Evolutionary conservation across 2,888 invertebrate species (phyloP), one percentile per base, ranked within the genome.

Genomic region (Machimus atricapillus): DNA sequence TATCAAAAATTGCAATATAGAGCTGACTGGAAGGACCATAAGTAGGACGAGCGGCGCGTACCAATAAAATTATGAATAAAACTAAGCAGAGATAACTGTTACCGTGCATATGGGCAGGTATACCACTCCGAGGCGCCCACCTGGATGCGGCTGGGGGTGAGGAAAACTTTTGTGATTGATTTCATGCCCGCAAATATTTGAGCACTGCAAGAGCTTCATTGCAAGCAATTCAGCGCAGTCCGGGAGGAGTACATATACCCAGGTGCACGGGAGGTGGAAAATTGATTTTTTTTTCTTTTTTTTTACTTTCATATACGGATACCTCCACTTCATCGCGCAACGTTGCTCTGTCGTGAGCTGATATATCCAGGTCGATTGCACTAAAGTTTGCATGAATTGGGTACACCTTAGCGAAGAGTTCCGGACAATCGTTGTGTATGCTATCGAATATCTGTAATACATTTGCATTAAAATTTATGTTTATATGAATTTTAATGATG

Each of bases 351-450:
- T 93, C 93, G 66, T 91, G 88, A 43, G 90, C 88, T 43, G 91
- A 89, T 86, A 94, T 91, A 88, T 93, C 94, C 88, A 95, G 91
- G 86, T 93, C 93, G 81, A 93, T 92, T 79, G 91, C 90, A 77
- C 91, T 91, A 66, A 93, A 92, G 91, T 95, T 93, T n/a, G 94
- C 94, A 87, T 90, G 90, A 77, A 96, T 92, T 4, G 94, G 94
- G 87, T 94, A 92, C 86, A 96, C 91, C 91, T 95, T 95, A 34
- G 92, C 90, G 85, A 94, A 91, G 58, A 91, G 89, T 19, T 92
- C 91, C 0, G 94, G 94, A 40, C 91, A 90, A 85, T 93, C 92
- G 2, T 90, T 90, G 81, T 93, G 93, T 86, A 95, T 90, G 88
- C 91, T 92, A 89, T 94, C 94, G 90, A 94, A 95, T 86, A 94